Evolutionary conservation across 2,113 vertebrate species (phyloP).

Genomic region (Cygnus buccinator): DNA sequence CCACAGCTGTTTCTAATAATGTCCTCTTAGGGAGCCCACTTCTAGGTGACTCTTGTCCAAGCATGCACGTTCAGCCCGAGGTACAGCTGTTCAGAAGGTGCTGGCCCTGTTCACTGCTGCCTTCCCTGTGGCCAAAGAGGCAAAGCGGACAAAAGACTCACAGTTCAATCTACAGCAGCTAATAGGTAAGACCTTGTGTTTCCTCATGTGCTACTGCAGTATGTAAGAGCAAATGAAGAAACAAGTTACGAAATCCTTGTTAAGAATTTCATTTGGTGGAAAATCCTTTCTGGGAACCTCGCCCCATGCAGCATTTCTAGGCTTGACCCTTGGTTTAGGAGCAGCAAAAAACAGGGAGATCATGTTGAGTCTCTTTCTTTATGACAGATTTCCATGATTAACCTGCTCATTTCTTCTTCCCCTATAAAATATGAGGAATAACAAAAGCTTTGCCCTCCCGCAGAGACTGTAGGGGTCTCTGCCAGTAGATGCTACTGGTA

Average conservation of each 20-base stretch:
- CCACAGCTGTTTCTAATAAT: not conserved
- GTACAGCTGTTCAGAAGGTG: not conserved
- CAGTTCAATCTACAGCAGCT: not conserved
- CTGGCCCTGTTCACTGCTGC: not conserved
- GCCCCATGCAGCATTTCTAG: not conserved
- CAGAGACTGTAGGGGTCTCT: not conserved
- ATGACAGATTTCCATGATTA: not conserved
- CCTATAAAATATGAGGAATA: not conserved
- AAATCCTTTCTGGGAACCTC: not conserved
- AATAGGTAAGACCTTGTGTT: not conserved
- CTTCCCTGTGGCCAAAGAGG: not conserved
- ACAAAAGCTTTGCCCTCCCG: not conserved
- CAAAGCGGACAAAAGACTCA: not conserved
- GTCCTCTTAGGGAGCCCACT: not conserved
- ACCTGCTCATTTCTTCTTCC: not conserved
- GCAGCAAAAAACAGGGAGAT: not conserved
- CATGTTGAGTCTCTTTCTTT: not conserved
- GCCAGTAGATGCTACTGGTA: not conserved
- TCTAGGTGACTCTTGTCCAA: not conserved
- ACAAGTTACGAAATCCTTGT: not conserved
- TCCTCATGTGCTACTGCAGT: not conserved
- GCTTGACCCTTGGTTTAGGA: not conserved
- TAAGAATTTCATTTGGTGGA: not conserved
- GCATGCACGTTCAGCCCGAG: not conserved
- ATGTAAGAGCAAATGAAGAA: not conserved